A percentile compares a stretch with the other conserved stretches of the same genome.
Evolutionary conservation across 2,888 invertebrate species (phyloP).

Genomic region (Agrochola circellaris): DNA sequence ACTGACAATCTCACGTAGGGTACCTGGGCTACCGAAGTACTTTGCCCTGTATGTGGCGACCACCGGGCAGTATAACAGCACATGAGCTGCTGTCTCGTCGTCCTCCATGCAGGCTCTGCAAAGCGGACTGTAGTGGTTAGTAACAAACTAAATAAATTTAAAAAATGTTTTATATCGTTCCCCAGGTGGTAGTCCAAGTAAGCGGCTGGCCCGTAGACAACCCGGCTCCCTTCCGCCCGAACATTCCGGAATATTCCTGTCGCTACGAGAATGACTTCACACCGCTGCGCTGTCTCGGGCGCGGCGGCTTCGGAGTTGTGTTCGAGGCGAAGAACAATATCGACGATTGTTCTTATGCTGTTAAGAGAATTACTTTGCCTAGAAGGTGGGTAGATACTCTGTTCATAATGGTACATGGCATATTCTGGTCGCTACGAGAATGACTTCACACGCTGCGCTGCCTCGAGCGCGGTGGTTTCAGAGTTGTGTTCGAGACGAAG

Average conservation of each 20-base stretch:
- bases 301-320: constrained; percentile 99
- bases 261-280: constrained; percentile 96
- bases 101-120: too few relatives aligned
- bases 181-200: constrained; percentile 57
- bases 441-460: too few relatives aligned
- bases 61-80: too few relatives aligned
- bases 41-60: too few relatives aligned
- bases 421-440: too few relatives aligned
- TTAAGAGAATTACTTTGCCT: constrained; percentile 97
- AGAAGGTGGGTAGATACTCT: constrained; percentile 89
- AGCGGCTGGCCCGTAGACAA: constrained; percentile 74
- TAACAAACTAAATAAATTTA: too few relatives aligned
- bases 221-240: constrained; percentile 67
- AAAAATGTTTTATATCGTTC: background rate
- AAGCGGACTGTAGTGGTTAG: too few relatives aligned
- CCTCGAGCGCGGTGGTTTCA: too few relatives aligned
- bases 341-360: constrained; percentile 98
- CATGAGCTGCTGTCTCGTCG: too few relatives aligned
- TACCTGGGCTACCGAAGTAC: too few relatives aligned
- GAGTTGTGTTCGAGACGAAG: too few relatives aligned
- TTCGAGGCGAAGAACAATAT: constrained; percentile 98
- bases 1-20: too few relatives aligned
- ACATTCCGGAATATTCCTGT: constrained; percentile 84
- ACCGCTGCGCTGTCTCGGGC: constrained; percentile 94
- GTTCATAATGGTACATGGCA: background rate